These are phyloP conservation scores for Drosophila bifasciata DNA, from an alignment of 1,140 invertebrate genomes.

Conservation along the genomic window DNA sequence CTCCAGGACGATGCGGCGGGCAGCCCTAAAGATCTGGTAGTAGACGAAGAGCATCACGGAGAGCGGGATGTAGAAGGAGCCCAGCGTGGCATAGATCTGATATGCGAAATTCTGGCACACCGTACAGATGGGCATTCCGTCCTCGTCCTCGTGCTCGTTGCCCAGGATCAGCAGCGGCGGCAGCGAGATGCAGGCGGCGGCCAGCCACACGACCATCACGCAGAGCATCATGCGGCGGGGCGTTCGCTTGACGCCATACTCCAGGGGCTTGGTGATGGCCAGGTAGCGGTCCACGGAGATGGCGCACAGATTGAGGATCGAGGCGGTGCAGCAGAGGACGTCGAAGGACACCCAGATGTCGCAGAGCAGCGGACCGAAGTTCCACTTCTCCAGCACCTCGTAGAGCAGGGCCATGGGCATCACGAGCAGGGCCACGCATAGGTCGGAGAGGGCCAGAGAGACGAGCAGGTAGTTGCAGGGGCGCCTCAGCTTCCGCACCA, in stretches of 20 bases:
- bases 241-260: slow-evolving; percentile 94
- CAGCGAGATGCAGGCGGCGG: slow-evolving; percentile 94
- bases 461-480: slow-evolving; percentile 95
- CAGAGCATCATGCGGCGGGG: slow-evolving; percentile 93
- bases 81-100: slow-evolving; percentile 95
- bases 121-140: slow-evolving; percentile 89
- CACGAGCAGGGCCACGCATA: slow-evolving; percentile 92
- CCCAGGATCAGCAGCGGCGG: slow-evolving; percentile 94
- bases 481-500: slow-evolving; percentile 92
- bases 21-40: slow-evolving; percentile 95
- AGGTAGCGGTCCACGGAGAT: slow-evolving; percentile 95
- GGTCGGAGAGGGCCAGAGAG: slow-evolving; percentile 94
- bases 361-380: slow-evolving; percentile 92
- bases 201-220: slow-evolving; percentile 94
- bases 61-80: slow-evolving; percentile 95
- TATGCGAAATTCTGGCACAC: slow-evolving; percentile 95
- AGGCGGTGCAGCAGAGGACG: slow-evolving; percentile 93
- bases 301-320: slow-evolving; percentile 96
- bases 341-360: slow-evolving; percentile 94
- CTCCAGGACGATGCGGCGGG: slow-evolving; percentile 92
- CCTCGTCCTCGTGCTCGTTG: slow-evolving; percentile 89
- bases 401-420: slow-evolving; percentile 94
- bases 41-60: slow-evolving; percentile 96
- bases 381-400: slow-evolving; percentile 93
- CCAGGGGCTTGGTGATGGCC: slow-evolving; percentile 95